A percentile compares a stretch with the other conserved stretches of the same genome.
These are phyloP conservation scores for Dreissena rostriformis DNA, from an alignment of 1,140 invertebrate species.

Conservation along the genomic window DNA sequence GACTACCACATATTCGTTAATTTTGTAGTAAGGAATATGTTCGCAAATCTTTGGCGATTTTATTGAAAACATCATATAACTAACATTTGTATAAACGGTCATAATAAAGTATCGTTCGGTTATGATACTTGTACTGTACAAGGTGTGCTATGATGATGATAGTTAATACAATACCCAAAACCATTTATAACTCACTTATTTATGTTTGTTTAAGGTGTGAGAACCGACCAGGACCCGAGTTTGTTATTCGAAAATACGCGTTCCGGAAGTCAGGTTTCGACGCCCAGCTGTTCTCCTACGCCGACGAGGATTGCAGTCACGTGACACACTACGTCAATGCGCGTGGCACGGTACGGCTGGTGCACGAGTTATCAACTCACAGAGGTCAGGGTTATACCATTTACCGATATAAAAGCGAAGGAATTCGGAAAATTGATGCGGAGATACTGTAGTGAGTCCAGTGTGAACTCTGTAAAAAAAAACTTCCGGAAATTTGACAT, in stretches of 20 bases:
- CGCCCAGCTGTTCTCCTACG: slow-evolving; percentile 54
- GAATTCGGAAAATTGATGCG: slow-evolving; percentile 23
- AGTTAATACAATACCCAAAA: no score
- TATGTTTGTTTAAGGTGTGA: slow-evolving; percentile 58
- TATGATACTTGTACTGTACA: no score
- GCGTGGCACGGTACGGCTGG: slow-evolving; percentile 21
- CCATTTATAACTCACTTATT: no score
- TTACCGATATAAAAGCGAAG: slow-evolving; percentile 4
- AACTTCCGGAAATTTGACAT: slow-evolving; percentile 38
- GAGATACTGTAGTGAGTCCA: slow-evolving; percentile 37
- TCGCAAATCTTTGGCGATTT: no score
- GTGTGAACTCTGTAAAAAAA: slow-evolving; percentile 1
- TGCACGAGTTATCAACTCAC: slow-evolving; percentile 21
- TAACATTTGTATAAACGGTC: no score
- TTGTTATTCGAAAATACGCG: slow-evolving; percentile 54
- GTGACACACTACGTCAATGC: slow-evolving; percentile 40
- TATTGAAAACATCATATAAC: no score
- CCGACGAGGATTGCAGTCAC: slow-evolving; percentile 28
- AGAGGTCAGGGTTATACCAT: slow-evolving; percentile 46
- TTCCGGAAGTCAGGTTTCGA: slow-evolving; percentile 35
- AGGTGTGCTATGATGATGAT: no score
- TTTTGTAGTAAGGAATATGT: no score
- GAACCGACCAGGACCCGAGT: slow-evolving; percentile 55
- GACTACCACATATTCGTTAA: no score
- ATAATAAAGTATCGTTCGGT: no score